These are phyloP conservation scores for Gallinago media DNA, from an alignment of 2,113 vertebrate species.

Conservation along the genomic window DNA sequence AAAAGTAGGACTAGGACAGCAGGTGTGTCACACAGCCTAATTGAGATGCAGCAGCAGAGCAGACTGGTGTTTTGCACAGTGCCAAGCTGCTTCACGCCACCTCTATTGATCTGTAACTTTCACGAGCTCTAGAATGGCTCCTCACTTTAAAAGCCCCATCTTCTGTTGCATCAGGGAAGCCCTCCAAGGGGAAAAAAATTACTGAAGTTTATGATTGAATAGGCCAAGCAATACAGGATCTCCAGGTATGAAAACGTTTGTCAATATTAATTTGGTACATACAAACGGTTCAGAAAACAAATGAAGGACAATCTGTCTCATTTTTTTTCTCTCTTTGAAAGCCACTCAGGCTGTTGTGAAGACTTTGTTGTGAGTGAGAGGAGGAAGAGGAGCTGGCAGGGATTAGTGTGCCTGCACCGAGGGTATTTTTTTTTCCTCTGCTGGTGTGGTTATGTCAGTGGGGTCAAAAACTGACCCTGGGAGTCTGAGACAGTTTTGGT, in stretches of 20 bases:
- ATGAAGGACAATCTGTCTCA: neutral
- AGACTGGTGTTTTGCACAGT: neutral
- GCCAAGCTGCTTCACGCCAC: neutral
- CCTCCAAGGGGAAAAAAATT: neutral
- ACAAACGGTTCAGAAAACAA: neutral
- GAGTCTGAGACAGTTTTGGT: neutral
- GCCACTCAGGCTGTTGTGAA: neutral
- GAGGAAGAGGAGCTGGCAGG: neutral
- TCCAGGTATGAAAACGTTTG: neutral
- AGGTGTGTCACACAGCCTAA: neutral
- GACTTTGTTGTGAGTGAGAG: neutral
- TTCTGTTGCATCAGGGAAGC: neutral
- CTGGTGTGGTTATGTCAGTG: neutral
- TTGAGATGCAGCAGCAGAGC: slow-evolving; percentile 31
- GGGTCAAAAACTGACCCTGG: neutral
- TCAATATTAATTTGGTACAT: neutral
- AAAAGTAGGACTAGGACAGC: neutral
- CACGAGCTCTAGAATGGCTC: neutral
- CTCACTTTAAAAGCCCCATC: neutral
- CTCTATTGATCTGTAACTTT: neutral
- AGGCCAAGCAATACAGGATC: neutral
- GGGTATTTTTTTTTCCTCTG: neutral
- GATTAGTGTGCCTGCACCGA: neutral
- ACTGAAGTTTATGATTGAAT: neutral
- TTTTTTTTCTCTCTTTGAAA: neutral